phyloP scores from a whole-genome alignment of 2,797 vertebrate species.

The Lophotriccus pileatus region DNA sequence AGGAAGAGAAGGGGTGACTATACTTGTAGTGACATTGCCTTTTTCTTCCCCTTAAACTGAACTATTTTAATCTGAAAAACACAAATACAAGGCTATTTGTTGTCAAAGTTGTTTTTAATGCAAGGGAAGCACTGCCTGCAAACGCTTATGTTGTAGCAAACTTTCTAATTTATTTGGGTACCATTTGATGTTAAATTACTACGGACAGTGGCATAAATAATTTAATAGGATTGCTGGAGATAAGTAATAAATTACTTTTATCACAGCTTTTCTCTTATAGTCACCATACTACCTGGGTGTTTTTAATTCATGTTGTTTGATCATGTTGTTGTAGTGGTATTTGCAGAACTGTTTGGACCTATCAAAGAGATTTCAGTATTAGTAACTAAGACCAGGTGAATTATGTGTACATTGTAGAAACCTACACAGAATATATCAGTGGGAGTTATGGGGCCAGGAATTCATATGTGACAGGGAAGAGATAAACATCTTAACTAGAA shows the following conservation, averaged over 20 bases:
- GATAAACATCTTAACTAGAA: background rate
- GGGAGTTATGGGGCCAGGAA: background rate
- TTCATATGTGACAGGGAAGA: background rate
- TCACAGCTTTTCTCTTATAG: background rate
- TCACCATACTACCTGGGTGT: background rate
- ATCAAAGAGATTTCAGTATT: background rate
- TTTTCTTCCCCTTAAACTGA: background rate
- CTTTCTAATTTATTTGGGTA: slow-evolving; percentile 20
- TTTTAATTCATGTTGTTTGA: background rate
- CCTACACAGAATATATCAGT: background rate
- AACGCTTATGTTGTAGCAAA: slow-evolving; percentile 3
- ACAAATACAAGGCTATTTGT: background rate
- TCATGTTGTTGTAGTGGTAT: background rate
- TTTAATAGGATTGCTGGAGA: slow-evolving; percentile 8
- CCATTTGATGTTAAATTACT: background rate
- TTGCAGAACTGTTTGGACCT: background rate
- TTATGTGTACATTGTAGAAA: background rate
- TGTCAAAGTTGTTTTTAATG: background rate
- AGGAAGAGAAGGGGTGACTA: background rate
- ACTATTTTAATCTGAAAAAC: background rate
- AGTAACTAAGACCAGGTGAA: background rate
- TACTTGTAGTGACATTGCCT: background rate
- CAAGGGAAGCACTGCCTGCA: slow-evolving; percentile 26
- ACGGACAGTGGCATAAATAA: background rate
- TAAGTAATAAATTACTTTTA: background rate